Evolutionary conservation across 2,888 invertebrate genomes (phyloP).

Genomic region (Phaedon cochleariae): DNA sequence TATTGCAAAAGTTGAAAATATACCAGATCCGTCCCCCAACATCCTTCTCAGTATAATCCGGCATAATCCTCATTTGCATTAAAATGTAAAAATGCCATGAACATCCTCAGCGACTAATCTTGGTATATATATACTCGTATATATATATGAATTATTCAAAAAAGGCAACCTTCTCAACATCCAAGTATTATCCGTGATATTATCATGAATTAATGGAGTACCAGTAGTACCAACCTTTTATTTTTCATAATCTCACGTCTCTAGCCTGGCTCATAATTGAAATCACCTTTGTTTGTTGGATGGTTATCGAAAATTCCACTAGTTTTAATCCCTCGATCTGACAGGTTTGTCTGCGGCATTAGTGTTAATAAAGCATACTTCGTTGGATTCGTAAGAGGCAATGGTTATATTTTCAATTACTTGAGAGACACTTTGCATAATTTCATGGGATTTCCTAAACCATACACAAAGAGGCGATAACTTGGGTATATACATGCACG

Average conservation of each 20-base stretch:
- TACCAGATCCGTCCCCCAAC: too few relatives aligned
- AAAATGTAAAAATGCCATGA: conserved; percentile 29
- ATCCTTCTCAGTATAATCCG: conserved; percentile 17
- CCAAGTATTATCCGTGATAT: conserved; percentile 35
- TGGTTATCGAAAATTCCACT: conserved; percentile 25
- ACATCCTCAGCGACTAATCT: conserved; percentile 41
- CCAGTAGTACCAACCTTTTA: conserved; percentile 26
- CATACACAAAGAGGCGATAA: too few relatives aligned
- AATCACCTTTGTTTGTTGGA: conserved; percentile 27
- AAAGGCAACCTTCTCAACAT: conserved; percentile 31
- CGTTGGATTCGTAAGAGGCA: conserved; percentile 4
- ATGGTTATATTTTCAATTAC: conserved; percentile 22
- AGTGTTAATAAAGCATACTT: conserved; percentile 26
- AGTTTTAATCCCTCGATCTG: conserved; percentile 26
- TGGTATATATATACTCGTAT: not conserved
- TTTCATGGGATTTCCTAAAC: not conserved
- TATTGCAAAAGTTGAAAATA: too few relatives aligned
- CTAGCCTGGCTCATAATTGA: conserved; percentile 34
- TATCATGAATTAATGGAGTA: conserved; percentile 39
- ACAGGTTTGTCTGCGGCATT: conserved; percentile 20
- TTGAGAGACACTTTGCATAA: conserved; percentile 11
- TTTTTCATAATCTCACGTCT: conserved; percentile 37
- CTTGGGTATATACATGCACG: too few relatives aligned
- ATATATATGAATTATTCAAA: conserved; percentile 45
- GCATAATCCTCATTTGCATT: conserved; percentile 32